Evolutionary conservation across 1,140 invertebrate species (phyloP).

Genomic region (Trigoniulus corallinus): DNA sequence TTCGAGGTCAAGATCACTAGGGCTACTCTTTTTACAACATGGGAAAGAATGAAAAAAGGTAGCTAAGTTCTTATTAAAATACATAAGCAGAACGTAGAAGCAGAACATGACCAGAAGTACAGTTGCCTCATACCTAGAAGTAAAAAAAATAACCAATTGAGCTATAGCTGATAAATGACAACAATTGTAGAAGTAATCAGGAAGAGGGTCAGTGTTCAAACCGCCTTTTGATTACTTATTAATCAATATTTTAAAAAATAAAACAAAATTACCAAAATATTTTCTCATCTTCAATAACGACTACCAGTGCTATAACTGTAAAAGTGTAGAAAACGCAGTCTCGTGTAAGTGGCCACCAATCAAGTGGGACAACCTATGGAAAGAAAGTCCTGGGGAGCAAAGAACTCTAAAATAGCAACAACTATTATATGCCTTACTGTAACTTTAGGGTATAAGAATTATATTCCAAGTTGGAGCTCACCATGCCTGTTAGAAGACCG

Average conservation of each 20-base stretch:
- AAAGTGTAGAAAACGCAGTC: conserved; percentile 29
- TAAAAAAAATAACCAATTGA: neutral
- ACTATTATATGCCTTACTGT: neutral
- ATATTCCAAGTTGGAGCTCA: conserved; percentile 12
- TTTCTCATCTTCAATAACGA: conserved; percentile 17
- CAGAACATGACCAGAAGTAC: neutral
- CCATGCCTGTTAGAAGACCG: conserved; percentile 25
- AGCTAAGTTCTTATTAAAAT: neutral
- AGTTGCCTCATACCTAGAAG: neutral
- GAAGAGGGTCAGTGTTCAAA: too few relatives aligned
- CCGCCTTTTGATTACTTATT: too few relatives aligned
- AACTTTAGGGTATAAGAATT: neutral
- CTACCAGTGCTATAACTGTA: conserved; percentile 25
- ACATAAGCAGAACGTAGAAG: neutral
- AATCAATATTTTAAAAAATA: neutral
- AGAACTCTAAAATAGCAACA: neutral
- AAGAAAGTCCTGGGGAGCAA: conserved; percentile 7
- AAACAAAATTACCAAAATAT: neutral
- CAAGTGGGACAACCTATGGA: conserved; percentile 22
- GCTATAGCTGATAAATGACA: neutral
- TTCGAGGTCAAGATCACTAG: too few relatives aligned
- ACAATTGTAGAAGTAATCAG: too few relatives aligned
- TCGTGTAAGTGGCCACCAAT: conserved; percentile 30
- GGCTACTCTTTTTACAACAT: neutral
- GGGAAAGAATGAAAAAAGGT: neutral